These are phyloP conservation scores for Eledona agricola DNA, from an alignment of 2,888 invertebrate species.

Conservation along the genomic window DNA sequence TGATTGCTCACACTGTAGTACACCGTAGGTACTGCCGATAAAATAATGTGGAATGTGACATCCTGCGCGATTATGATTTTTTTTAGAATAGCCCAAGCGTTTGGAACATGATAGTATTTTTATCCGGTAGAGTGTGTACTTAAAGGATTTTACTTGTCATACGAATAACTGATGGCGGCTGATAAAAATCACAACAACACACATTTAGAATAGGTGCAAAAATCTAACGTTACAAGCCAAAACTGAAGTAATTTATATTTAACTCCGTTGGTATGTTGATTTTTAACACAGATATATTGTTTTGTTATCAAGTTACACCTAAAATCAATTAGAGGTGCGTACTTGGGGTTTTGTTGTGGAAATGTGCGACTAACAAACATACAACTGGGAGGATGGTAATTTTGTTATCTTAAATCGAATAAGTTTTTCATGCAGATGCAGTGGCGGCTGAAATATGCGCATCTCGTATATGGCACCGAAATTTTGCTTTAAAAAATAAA, in stretches of 20 bases:
- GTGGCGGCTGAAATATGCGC: no score
- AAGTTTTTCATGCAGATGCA: no score
- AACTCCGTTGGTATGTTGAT: slow-evolving; percentile 10
- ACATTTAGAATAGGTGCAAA: slow-evolving; percentile 1
- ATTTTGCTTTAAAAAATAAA: no score
- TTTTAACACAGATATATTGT: not conserved
- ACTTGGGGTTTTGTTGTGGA: not conserved
- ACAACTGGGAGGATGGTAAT: slow-evolving; percentile 2
- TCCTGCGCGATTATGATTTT: no score
- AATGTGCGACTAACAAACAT: not conserved
- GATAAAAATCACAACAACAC: slow-evolving; percentile 12
- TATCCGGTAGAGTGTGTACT: slow-evolving; percentile 5
- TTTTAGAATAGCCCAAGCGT: no score
- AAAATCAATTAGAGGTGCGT: slow-evolving; percentile 18
- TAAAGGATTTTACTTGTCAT: slow-evolving; percentile 17
- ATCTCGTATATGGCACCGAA: no score
- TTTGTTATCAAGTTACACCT: slow-evolving; percentile 17
- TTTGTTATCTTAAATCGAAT: no score
- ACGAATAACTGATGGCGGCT: slow-evolving; percentile 1
- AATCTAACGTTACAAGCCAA: not conserved
- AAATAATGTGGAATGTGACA: no score
- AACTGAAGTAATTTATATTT: slow-evolving; percentile 6
- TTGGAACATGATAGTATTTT: no score
- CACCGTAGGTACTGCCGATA: no score
- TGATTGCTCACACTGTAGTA: no score